phyloP scores from a whole-genome alignment of 2,888 invertebrate genomes.

The Leucoma salicis region DNA sequence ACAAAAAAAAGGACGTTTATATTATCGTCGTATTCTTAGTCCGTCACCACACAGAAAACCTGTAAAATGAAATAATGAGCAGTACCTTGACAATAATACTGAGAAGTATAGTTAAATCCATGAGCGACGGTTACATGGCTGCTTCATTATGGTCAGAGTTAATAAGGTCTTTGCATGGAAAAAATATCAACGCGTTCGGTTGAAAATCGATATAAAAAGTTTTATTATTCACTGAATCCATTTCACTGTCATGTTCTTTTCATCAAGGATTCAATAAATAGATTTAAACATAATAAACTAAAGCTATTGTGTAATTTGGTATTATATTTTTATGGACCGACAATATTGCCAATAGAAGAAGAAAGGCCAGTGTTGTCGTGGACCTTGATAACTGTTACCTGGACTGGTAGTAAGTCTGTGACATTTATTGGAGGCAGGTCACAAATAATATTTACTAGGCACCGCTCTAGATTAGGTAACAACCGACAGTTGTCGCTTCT shows the following conservation, averaged over 20 bases:
- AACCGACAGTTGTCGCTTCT: conserved; percentile 9
- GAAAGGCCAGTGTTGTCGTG: conserved; percentile 20
- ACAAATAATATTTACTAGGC: conserved; percentile 36
- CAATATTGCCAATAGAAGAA: conserved; percentile 9
- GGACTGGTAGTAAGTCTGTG: conserved; percentile 20
- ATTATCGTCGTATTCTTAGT: no score
- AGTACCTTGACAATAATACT: no score
- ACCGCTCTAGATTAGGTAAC: conserved; percentile 46
- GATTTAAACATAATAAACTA: background rate
- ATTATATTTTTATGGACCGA: background rate
- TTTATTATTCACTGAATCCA: background rate
- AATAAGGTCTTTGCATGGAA: no score
- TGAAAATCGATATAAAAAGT: no score
- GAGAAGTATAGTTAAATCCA: no score
- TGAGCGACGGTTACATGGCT: no score
- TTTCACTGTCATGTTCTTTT: background rate
- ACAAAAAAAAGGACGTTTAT: no score
- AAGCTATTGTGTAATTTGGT: background rate
- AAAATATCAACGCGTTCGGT: no score
- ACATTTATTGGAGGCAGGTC: conserved; percentile 38
- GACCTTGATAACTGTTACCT: conserved; percentile 28
- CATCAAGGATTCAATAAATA: background rate
- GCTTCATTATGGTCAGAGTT: no score
- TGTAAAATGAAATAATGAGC: no score
- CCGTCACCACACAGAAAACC: no score